Conservation (phyloP, 1,140 invertebrate genomes). For the Magallana angulata region DNA sequence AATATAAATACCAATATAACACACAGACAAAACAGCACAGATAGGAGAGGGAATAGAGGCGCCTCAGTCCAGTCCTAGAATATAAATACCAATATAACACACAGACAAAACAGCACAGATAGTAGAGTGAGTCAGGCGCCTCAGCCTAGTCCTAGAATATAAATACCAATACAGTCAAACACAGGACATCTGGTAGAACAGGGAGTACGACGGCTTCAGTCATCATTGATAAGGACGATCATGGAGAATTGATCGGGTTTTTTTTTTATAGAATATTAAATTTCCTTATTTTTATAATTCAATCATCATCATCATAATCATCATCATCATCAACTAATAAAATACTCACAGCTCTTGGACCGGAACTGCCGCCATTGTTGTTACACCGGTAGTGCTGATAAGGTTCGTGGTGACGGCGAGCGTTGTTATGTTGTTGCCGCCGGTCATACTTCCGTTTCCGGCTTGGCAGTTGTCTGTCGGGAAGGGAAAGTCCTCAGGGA, state of each 20-base stretch:
- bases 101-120: too few relatives aligned
- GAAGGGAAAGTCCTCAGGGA: neutral
- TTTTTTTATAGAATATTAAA: neutral
- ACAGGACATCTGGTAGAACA: too few relatives aligned
- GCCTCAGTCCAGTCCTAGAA: neutral
- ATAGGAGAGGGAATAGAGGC: too few relatives aligned
- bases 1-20: neutral
- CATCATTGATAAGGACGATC: too few relatives aligned
- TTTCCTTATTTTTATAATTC: neutral
- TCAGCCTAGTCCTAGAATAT: neutral
- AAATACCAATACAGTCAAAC: neutral
- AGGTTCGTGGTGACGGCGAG: neutral
- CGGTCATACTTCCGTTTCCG: neutral
- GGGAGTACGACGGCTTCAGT: too few relatives aligned
- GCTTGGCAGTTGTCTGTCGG: constrained; percentile 9
- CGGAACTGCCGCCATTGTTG: neutral
- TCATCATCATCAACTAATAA: neutral
- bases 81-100: neutral
- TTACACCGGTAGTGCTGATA: neutral
- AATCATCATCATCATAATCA: neutral
- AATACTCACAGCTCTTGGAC: neutral
- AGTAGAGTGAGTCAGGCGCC: too few relatives aligned
- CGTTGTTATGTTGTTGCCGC: neutral
- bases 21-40: too few relatives aligned
- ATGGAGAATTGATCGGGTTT: too few relatives aligned